phyloP scores from a whole-genome alignment of 2,797 vertebrate species.

The Micropoecilia bifurca region DNA sequence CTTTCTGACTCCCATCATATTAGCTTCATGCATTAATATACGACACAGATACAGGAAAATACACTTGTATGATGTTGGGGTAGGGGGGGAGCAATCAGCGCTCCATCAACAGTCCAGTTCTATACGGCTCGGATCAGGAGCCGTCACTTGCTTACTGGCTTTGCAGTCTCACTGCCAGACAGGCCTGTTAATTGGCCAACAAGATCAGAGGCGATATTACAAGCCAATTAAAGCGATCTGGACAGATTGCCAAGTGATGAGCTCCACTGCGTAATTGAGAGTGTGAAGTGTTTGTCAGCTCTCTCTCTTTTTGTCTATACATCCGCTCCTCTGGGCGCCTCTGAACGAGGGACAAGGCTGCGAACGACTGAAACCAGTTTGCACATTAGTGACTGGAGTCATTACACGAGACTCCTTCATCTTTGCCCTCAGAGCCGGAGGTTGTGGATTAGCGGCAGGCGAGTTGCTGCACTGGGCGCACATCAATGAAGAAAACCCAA shows the following conservation, averaged over 20 bases:
- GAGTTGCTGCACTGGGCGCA: slow-evolving; percentile 41
- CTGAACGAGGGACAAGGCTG: slow-evolving; percentile 95
- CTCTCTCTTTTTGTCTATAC: slow-evolving; percentile 48
- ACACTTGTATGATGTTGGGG: slow-evolving; percentile 83
- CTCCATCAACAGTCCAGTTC: slow-evolving; percentile 93
- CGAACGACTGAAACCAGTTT: slow-evolving; percentile 93
- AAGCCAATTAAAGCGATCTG: slow-evolving; percentile 99
- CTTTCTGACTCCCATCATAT: slow-evolving; percentile 14
- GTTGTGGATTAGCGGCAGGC: slow-evolving; percentile 50
- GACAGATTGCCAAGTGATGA: slow-evolving; percentile 99
- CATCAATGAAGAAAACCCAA: slow-evolving; percentile 15
- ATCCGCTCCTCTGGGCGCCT: slow-evolving; percentile 74
- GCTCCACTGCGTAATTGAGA: slow-evolving; percentile 98
- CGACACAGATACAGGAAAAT: slow-evolving; percentile 5
- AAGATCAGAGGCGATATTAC: slow-evolving; percentile 99
- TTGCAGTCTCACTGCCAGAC: slow-evolving; percentile 94
- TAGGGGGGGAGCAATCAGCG: slow-evolving; percentile 85
- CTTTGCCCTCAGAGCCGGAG: slow-evolving; percentile 56
- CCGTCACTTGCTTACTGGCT: slow-evolving; percentile 92
- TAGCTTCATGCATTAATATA: slow-evolving; percentile 38
- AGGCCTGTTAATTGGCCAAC: slow-evolving; percentile 99
- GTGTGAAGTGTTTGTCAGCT: slow-evolving; percentile 93
- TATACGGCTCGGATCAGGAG: slow-evolving; percentile 94
- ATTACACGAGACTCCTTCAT: slow-evolving; percentile 84
- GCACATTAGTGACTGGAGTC: slow-evolving; percentile 92